Evolutionary conservation across 1,140 invertebrate genomes (phyloP).

Genomic region (Neomicropteryx cornuta): DNA sequence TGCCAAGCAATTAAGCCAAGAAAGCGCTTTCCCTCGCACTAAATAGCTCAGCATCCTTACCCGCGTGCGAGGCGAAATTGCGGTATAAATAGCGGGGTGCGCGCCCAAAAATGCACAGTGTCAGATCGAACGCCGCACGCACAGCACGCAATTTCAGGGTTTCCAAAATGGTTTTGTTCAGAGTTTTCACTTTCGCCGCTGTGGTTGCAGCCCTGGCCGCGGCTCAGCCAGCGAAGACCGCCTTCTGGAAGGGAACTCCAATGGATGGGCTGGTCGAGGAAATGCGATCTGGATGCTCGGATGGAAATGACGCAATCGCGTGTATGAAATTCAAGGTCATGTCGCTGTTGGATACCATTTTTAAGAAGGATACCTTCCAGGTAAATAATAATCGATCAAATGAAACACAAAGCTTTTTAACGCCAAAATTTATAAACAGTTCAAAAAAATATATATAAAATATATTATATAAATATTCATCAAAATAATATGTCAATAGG

Average conservation of each 20-base stretch:
- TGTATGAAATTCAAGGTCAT: constrained; percentile 74
- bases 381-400: constrained; percentile 31
- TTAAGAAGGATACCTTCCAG: constrained; percentile 67
- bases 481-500: too few species aligned
- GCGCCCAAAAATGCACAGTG: constrained; percentile 37
- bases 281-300: constrained; percentile 56
- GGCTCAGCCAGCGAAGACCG: constrained; percentile 49
- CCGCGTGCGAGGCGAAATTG: too few species aligned
- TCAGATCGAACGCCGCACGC: constrained; percentile 27
- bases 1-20: too few species aligned
- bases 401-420: too few species aligned
- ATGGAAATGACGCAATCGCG: constrained; percentile 62
- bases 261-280: constrained; percentile 63
- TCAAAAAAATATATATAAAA: too few species aligned
- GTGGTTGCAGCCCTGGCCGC: constrained; percentile 38
- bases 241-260: constrained; percentile 54
- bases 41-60: too few species aligned
- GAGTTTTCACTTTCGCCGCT: constrained; percentile 34
- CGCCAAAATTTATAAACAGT: too few species aligned
- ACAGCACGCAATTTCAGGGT: constrained; percentile 26
- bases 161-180: constrained; percentile 36
- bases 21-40: too few species aligned
- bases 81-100: constrained; percentile 39
- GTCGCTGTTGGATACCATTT: constrained; percentile 61
- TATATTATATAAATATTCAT: too few species aligned